Conservation (phyloP, 2,113 vertebrate species). For the Equus przewalskii region DNA sequence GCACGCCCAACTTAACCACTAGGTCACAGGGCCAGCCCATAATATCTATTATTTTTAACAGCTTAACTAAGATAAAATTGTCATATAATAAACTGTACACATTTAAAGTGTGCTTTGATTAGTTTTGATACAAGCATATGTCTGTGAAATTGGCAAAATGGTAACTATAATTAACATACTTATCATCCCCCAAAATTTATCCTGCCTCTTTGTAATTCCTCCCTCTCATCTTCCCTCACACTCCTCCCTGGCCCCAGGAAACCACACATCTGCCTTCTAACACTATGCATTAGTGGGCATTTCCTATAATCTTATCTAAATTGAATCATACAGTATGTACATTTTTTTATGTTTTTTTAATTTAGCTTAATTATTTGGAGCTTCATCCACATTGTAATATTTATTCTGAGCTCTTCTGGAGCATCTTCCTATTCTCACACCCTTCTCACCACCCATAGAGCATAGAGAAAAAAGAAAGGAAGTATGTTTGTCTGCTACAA, state of each 20-base stretch:
- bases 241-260: background rate
- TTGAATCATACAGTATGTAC: background rate
- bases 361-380: background rate
- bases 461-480: background rate
- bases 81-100: background rate
- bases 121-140: background rate
- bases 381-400: background rate
- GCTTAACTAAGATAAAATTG: background rate
- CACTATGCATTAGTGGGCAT: background rate
- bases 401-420: background rate
- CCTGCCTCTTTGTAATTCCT: background rate
- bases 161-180: background rate
- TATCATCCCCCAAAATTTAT: background rate
- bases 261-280: background rate
- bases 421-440: background rate
- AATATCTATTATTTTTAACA: background rate
- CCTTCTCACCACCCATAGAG: accelerated
- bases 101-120: background rate
- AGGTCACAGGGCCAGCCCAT: too few species aligned
- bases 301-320: background rate
- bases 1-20: too few species aligned
- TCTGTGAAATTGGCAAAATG: background rate
- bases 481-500: background rate
- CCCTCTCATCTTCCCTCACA: background rate
- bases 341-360: background rate